A percentile compares a stretch with the other conserved stretches of the same genome.
Conservation (phyloP, 2,113 vertebrate species). For the Nothocercus julius region DNA sequence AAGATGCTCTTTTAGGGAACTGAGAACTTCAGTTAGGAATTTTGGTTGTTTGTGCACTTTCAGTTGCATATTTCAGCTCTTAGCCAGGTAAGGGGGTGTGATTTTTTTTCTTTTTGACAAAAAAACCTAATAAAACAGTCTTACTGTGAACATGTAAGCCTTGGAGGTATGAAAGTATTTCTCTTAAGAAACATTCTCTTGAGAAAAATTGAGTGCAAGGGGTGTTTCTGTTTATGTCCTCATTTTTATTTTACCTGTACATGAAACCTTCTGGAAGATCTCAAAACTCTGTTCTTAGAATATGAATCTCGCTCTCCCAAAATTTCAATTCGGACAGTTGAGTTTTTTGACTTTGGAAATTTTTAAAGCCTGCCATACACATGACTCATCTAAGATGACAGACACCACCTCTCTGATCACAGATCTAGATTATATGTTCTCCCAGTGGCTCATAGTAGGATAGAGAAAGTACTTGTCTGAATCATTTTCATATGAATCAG, state of each 20-base stretch:
- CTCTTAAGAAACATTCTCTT: background rate
- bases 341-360: background rate
- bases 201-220: too few relatives aligned
- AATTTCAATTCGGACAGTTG: background rate
- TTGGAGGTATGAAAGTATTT: background rate
- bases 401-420: background rate
- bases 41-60: background rate
- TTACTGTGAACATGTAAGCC: background rate
- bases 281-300: background rate
- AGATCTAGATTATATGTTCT: background rate
- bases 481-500: conserved; percentile 26
- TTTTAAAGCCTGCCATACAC: background rate
- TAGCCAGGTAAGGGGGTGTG: background rate
- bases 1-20: background rate
- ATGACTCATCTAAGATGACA: conserved; percentile 8
- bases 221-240: too few relatives aligned
- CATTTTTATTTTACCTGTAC: background rate
- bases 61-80: background rate
- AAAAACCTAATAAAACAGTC: background rate
- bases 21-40: background rate
- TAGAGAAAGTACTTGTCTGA: conserved; percentile 31
- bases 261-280: background rate
- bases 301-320: background rate
- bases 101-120: background rate
- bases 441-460: background rate